Conservation (phyloP, 2,113 vertebrate species). For the Parus major region DNA sequence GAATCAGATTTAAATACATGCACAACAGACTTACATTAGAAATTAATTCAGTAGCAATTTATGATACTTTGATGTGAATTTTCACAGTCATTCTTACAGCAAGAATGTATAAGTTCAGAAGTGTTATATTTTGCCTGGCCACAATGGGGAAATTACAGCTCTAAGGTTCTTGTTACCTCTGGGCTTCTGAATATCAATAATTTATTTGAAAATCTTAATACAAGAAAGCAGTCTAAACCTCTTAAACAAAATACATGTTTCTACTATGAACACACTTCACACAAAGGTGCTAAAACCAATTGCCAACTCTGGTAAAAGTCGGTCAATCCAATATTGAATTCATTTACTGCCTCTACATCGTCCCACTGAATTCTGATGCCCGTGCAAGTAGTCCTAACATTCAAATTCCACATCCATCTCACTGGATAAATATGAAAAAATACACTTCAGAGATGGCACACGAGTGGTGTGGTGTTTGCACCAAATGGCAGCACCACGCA, state of each 20-base stretch:
- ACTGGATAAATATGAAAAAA: background rate
- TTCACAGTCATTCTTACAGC: background rate
- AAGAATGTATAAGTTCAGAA: background rate
- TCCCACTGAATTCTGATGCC: background rate
- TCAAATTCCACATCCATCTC: background rate
- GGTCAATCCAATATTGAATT: background rate
- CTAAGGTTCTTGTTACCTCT: background rate
- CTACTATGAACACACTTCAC: background rate
- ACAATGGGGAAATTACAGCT: background rate
- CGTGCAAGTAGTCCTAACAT: background rate
- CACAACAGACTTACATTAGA: background rate
- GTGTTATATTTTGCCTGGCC: background rate
- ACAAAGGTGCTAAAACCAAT: background rate
- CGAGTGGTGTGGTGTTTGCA: background rate
- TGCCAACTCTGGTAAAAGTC: background rate
- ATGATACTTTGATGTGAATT: background rate
- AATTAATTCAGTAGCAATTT: constrained; percentile 23
- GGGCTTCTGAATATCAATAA: background rate
- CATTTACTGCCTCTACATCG: background rate
- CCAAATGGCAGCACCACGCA: background rate
- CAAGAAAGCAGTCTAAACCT: background rate
- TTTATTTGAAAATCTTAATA: constrained; percentile 8
- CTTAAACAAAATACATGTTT: background rate
- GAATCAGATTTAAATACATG: background rate
- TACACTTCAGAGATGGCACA: background rate